Evolutionary conservation across 2,888 invertebrate species (phyloP), one percentile per base, ranked within the genome.

Genomic region (Eulithis testata): DNA sequence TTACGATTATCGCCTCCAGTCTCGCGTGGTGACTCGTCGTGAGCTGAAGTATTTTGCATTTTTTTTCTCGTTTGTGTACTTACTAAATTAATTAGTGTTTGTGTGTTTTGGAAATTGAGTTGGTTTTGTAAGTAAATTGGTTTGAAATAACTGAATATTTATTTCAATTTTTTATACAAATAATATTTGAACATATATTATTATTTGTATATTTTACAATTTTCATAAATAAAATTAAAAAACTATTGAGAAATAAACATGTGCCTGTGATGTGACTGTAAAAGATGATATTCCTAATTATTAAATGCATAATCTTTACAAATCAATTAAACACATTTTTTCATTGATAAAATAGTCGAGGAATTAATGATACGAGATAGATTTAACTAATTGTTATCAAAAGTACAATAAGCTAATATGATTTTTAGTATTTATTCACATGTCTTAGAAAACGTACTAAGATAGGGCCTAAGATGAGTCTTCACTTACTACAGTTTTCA

Each of bases 1-100:
- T 85, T 86, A 63, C 63, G 87, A 88, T 89, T 87, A 87, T 81
- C 73, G 74, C 67, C 62, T 69, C 74, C 86, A 88, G 88, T 89
- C 71, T 80, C 74, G 76, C 76, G 78, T 75, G 74, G 81, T 76
- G 79, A 76, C 66, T 78, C 78, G 82, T 60, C 82, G 85, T 73
- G 85, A 69, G 31, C 71, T 75, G 80, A 86, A 86, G 88, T 81
- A 37, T 52, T 53, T 14, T 40, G 5, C 37, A 21, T 9, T 49
- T 21, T 49, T 49, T 49, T 49, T 47, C 21, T 49, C 3, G 21
- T 49, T 21, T 9, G 21, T 49, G 49, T 14, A 53, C 12, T 11
- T 14, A 53, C 12, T 11, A 14, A 12, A 52, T n/a, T 52, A 7
- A 7, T 11, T 21, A 31, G 50, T 56, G 63, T 66, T 56, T 50